Evolutionary conservation across 1,140 invertebrate genomes (phyloP).

Genomic region (Papilio dardanus): DNA sequence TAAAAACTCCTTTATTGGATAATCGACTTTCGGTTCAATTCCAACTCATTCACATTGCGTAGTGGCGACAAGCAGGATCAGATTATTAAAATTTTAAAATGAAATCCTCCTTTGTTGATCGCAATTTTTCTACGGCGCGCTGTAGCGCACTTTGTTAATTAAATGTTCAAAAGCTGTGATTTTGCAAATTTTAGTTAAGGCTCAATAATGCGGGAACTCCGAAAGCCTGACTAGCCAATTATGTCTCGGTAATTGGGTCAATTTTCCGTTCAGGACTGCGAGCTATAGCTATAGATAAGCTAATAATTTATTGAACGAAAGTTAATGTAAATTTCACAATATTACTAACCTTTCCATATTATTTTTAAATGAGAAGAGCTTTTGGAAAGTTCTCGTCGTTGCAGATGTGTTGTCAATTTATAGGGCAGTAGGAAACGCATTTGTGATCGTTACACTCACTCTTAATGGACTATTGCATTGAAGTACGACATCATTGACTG

Average conservation of each 20-base stretch:
- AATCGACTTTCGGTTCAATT: neutral
- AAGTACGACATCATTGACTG: neutral
- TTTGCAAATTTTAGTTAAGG: slow-evolving; percentile 37
- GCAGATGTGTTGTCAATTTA: slow-evolving; percentile 50
- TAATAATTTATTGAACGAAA: slow-evolving; percentile 19
- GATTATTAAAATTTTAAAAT: slow-evolving; percentile 31
- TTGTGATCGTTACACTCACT: slow-evolving; percentile 41
- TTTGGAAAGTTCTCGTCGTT: slow-evolving; percentile 50
- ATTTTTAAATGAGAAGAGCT: slow-evolving; percentile 41
- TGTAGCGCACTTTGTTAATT: slow-evolving; percentile 36
- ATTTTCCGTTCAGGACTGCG: slow-evolving; percentile 30
- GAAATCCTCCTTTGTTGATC: slow-evolving; percentile 28
- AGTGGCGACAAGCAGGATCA: neutral
- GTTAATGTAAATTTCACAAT: neutral
- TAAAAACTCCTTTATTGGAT: neutral
- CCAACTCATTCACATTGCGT: slow-evolving; percentile 10
- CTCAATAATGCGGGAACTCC: slow-evolving; percentile 35
- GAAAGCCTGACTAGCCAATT: slow-evolving; percentile 38
- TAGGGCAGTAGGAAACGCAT: slow-evolving; percentile 55
- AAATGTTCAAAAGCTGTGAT: slow-evolving; percentile 39
- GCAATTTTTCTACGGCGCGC: slow-evolving; percentile 28
- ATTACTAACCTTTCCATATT: neutral
- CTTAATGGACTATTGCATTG: neutral
- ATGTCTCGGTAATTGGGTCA: slow-evolving; percentile 36
- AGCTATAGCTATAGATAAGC: slow-evolving; percentile 18